Conservation (phyloP, 2,888 invertebrate genomes). For the Malachius bipustulatus region DNA sequence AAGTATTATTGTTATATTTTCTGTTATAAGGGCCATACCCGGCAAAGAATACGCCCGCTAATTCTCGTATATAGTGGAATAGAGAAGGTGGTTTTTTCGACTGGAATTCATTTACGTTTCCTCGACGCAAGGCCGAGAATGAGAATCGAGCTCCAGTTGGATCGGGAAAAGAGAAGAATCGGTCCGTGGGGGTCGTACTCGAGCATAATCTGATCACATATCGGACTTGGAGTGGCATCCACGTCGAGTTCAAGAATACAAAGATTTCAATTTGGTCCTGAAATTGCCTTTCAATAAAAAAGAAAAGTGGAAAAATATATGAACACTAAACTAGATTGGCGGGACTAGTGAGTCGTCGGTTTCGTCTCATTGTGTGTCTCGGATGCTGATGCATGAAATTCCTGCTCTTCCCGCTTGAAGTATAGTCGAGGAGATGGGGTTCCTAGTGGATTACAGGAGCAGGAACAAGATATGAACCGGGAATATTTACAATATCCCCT, state of each 20-base stretch:
- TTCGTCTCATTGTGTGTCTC: constrained; percentile 23
- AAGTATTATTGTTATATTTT: too few species aligned
- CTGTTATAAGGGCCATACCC: too few species aligned
- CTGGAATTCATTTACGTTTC: constrained; percentile 1
- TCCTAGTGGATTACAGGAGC: too few species aligned
- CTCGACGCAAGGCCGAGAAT: background rate
- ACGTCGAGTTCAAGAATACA: constrained; percentile 36
- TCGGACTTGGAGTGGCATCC: constrained; percentile 35
- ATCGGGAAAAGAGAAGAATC: background rate
- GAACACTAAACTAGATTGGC: constrained; percentile 35
- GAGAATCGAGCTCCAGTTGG: background rate
- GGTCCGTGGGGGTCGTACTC: constrained; percentile 24
- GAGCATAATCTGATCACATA: constrained; percentile 37
- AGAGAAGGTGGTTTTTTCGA: background rate
- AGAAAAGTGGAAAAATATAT: constrained; percentile 35
- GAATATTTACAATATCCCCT: too few species aligned
- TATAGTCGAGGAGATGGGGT: too few species aligned
- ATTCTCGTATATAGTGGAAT: too few species aligned
- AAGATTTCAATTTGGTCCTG: constrained; percentile 38
- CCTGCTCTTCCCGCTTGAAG: too few species aligned
- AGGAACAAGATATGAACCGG: too few species aligned
- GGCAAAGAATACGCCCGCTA: too few species aligned
- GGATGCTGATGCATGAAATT: constrained; percentile 14
- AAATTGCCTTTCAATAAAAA: constrained; percentile 38
- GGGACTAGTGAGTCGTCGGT: constrained; percentile 15